Percentiles rank a stretch among this genome's conserved stretches.
Conservation (phyloP, 1,140 invertebrate species). For the Lethrus apterus region DNA sequence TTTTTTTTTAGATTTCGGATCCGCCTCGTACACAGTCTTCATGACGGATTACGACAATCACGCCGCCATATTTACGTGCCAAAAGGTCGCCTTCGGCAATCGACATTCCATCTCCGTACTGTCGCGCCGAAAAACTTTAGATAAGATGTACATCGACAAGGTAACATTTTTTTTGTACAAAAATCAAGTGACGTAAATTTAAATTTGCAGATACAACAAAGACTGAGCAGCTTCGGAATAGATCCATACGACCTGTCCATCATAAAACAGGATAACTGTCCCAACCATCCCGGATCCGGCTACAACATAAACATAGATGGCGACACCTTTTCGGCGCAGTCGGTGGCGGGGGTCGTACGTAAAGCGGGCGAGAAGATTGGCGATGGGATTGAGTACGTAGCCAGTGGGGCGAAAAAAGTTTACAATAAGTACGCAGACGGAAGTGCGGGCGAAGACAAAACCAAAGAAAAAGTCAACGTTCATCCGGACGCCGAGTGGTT, state of each 20-base stretch:
- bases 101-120: slow-evolving; percentile 71
- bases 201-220: slow-evolving; percentile 50
- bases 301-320: slow-evolving; percentile 67
- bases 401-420: slow-evolving; percentile 47
- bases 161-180: slow-evolving; percentile 37
- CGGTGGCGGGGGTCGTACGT: slow-evolving; percentile 58
- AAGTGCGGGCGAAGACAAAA: slow-evolving; percentile 9
- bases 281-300: slow-evolving; percentile 46
- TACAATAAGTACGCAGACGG: slow-evolving; percentile 44
- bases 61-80: slow-evolving; percentile 72
- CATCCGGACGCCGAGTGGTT: slow-evolving; percentile 39
- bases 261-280: slow-evolving; percentile 62
- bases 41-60: slow-evolving; percentile 68
- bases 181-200: slow-evolving; percentile 3
- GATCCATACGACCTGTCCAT: slow-evolving; percentile 69
- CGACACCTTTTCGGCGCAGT: slow-evolving; percentile 64
- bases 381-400: slow-evolving; percentile 52
- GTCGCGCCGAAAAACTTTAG: slow-evolving; percentile 59
- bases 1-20: slow-evolving; percentile 41
- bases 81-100: slow-evolving; percentile 65
- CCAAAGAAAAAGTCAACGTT: slow-evolving; percentile 22
- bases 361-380: slow-evolving; percentile 67
- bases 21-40: slow-evolving; percentile 64
- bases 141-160: slow-evolving; percentile 60
- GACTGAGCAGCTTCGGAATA: slow-evolving; percentile 53